Evolutionary conservation across 2,888 invertebrate species (phyloP).

Genomic region (Carpatolechia fugitivella): DNA sequence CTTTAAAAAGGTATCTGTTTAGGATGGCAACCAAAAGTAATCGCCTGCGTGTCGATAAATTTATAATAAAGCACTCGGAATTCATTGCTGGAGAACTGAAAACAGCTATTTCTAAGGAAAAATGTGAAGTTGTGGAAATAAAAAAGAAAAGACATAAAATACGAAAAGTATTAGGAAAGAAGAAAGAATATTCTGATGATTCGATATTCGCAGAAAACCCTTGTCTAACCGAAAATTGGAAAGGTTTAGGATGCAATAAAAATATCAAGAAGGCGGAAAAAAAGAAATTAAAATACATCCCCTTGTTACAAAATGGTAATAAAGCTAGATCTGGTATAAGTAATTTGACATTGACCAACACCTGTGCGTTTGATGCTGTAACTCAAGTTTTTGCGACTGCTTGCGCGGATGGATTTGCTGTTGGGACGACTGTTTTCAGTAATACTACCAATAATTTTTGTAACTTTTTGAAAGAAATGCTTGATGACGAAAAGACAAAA

Average conservation of each 20-base stretch:
- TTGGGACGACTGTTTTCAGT: neutral
- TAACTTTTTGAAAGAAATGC: neutral
- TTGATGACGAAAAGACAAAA: neutral
- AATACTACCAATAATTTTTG: neutral
- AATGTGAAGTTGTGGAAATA: neutral
- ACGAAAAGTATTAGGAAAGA: too few species aligned
- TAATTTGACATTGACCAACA: neutral
- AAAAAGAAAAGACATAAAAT: too few species aligned
- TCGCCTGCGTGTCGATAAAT: constrained; percentile 16
- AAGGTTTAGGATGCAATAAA: too few species aligned
- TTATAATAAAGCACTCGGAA: constrained; percentile 11
- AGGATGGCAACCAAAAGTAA: constrained; percentile 15
- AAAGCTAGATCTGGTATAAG: neutral
- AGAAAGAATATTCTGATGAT: too few species aligned
- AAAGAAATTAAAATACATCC: too few species aligned
- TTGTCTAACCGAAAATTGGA: too few species aligned
- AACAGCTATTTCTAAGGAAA: constrained; percentile 1
- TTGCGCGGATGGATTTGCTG: neutral
- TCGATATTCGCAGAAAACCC: too few species aligned
- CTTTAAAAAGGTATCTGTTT: constrained; percentile 16
- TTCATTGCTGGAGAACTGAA: constrained; percentile 16
- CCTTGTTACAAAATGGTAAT: neutral
- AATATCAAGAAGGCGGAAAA: too few species aligned
- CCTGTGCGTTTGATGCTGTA: neutral
- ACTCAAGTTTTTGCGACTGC: neutral